A percentile compares a stretch with the other conserved stretches of the same genome.
phyloP scores from a whole-genome alignment of 2,113 vertebrate species.

The Axis porcinus region DNA sequence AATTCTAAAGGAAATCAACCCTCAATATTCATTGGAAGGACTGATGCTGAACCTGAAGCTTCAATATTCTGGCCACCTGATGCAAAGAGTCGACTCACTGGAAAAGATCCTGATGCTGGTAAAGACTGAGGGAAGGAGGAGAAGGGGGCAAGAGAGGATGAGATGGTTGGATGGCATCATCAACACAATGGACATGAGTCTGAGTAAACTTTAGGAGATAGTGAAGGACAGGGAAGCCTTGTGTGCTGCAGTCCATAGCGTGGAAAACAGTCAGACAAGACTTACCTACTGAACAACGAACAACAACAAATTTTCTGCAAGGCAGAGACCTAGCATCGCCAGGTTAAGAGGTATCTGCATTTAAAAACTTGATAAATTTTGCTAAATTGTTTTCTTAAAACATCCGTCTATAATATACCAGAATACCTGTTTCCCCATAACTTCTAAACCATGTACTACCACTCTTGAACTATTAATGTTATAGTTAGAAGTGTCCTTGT shows the following conservation, averaged over 20 bases:
- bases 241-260: background rate
- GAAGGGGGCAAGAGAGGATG: background rate
- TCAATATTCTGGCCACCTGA: background rate
- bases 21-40: background rate
- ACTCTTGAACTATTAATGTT: background rate
- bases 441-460: background rate
- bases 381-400: background rate
- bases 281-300: background rate
- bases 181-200: background rate
- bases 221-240: background rate
- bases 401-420: background rate
- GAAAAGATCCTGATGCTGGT: background rate
- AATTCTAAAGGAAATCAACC: background rate
- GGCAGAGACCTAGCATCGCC: background rate
- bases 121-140: background rate
- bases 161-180: background rate
- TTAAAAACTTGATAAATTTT: conserved; percentile 1
- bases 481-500: background rate
- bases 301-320: background rate
- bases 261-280: background rate
- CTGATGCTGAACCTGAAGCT: background rate
- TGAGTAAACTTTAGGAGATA: background rate
- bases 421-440: background rate
- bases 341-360: background rate
- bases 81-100: background rate